Percentiles rank a stretch among this genome's conserved stretches.
Conservation (phyloP, 2,113 vertebrate genomes). For the Acanthochromis polyacanthus region DNA sequence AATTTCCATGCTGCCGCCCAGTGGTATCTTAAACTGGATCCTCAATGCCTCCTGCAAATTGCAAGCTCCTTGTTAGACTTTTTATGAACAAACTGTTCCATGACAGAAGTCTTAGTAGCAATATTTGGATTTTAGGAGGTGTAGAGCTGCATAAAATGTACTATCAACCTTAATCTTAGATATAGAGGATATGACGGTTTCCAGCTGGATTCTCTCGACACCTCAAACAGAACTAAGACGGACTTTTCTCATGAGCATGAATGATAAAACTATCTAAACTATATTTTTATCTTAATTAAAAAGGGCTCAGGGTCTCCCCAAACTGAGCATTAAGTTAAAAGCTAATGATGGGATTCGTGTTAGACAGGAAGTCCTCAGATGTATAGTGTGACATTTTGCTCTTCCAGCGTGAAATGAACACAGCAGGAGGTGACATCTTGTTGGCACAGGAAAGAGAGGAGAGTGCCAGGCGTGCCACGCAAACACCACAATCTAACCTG, state of each 20-base stretch:
- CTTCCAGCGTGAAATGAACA: constrained; percentile 20
- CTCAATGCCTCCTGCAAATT: background rate
- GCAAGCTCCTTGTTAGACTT: background rate
- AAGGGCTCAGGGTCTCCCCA: background rate
- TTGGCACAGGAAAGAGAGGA: constrained; percentile 43
- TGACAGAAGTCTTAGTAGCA: background rate
- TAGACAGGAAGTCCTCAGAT: background rate
- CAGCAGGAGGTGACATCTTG: constrained; percentile 42
- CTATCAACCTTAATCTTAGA: background rate
- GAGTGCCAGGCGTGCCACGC: constrained; percentile 14
- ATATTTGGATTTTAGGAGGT: background rate
- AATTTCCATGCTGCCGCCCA: background rate
- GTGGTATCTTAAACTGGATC: background rate
- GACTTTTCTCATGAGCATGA: background rate
- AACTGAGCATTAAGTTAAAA: background rate
- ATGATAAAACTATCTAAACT: no score
- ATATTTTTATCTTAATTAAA: constrained; percentile 3
- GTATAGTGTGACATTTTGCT: constrained; percentile 1
- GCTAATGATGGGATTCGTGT: background rate
- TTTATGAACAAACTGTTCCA: background rate
- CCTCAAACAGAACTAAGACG: background rate
- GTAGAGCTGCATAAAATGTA: background rate
- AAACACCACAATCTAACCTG: constrained; percentile 39
- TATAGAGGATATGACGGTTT: background rate
- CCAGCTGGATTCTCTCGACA: background rate